phyloP scores from a whole-genome alignment of 1,140 invertebrate species.

The Papilio machaon region DNA sequence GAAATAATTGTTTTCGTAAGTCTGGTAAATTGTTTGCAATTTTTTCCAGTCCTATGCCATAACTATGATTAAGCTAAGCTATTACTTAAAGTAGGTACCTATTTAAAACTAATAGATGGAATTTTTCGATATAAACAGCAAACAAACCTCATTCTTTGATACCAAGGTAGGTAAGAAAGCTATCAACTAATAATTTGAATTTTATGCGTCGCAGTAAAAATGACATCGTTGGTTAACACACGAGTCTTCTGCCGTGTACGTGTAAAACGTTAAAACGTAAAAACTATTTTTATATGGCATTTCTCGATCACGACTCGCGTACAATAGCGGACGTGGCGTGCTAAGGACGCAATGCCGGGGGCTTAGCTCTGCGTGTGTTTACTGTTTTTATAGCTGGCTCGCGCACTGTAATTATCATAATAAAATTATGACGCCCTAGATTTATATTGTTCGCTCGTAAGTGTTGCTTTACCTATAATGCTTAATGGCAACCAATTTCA shows the following conservation, averaged over 20 bases:
- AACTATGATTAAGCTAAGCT: not conserved
- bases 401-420: slow-evolving; percentile 15
- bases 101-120: not conserved
- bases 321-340: not conserved
- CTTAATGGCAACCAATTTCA: not conserved
- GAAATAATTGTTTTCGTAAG: not conserved
- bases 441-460: not conserved
- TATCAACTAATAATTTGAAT: not conserved
- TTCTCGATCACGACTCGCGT: slow-evolving; percentile 20
- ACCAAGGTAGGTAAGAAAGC: not conserved
- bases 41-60: not conserved
- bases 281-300: slow-evolving; percentile 11
- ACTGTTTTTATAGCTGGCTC: slow-evolving; percentile 17
- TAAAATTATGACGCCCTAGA: slow-evolving; percentile 24
- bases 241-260: not conserved
- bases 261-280: slow-evolving; percentile 7
- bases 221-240: not conserved
- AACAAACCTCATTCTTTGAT: not conserved
- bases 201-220: not conserved
- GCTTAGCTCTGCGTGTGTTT: slow-evolving; percentile 13
- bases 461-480: not conserved
- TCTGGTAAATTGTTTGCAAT: not conserved
- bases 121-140: not conserved
- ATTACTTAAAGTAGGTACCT: not conserved
- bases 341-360: not conserved